Evolutionary conservation across 2,888 invertebrate genomes (phyloP).

Genomic region (Metacarcinus magister): DNA sequence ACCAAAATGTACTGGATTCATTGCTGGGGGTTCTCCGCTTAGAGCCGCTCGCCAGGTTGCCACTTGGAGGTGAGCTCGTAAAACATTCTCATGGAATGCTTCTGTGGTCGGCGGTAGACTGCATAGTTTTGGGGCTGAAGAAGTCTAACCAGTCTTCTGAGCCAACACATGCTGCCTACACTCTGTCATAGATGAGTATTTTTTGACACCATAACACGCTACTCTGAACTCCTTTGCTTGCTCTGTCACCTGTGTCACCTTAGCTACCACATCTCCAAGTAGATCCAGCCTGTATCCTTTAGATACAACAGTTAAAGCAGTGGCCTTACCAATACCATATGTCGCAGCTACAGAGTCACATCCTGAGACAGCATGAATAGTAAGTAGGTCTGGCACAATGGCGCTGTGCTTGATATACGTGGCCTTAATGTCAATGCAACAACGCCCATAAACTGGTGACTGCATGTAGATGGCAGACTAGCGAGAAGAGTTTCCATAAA

Average conservation of each 20-base stretch:
- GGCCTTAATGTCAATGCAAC: neutral
- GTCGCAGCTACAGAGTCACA: slow-evolving; percentile 56
- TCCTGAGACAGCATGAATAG: slow-evolving; percentile 49
- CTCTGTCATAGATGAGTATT: slow-evolving; percentile 47
- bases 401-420: neutral
- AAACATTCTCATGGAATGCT: slow-evolving; percentile 35
- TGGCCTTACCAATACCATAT: slow-evolving; percentile 54
- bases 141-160: neutral
- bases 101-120: slow-evolving; percentile 14
- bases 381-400: slow-evolving; percentile 53
- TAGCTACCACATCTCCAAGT: neutral
- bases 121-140: neutral
- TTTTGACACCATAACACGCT: slow-evolving; percentile 38
- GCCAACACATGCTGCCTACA: slow-evolving; percentile 13
- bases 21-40: slow-evolving; percentile 8
- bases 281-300: slow-evolving; percentile 52
- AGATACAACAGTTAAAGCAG: slow-evolving; percentile 53
- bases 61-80: slow-evolving; percentile 43
- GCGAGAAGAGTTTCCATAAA: slow-evolving; percentile 14
- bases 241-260: neutral
- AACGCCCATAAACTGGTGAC: slow-evolving; percentile 3
- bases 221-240: slow-evolving; percentile 44
- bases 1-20: neutral
- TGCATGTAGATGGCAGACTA: slow-evolving; percentile 12
- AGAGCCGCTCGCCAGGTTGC: neutral